phyloP scores from a whole-genome alignment of 2,888 invertebrate genomes.

The Helleia helle region DNA sequence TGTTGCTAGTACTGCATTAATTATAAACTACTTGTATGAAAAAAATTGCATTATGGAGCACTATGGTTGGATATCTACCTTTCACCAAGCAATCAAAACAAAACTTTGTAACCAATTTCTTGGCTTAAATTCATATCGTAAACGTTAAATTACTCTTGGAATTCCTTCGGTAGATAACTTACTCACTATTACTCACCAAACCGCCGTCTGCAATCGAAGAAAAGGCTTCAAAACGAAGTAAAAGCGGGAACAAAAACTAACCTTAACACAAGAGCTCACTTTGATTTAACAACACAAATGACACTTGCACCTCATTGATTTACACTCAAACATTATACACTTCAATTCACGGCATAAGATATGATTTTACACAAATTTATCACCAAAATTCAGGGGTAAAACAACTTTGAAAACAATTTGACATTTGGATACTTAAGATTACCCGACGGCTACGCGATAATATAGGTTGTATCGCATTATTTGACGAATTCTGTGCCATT shows the following conservation, averaged over 20 bases:
- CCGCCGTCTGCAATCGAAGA: slow-evolving; percentile 42
- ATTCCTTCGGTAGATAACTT: slow-evolving; percentile 48
- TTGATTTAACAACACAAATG: slow-evolving; percentile 4
- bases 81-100: slow-evolving; percentile 16
- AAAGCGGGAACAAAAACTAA: slow-evolving; percentile 69
- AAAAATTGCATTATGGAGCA: not conserved
- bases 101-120: slow-evolving; percentile 13
- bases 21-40: not conserved
- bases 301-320: slow-evolving; percentile 1
- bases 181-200: slow-evolving; percentile 64
- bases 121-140: not conserved
- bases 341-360: not conserved
- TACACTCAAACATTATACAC: not conserved
- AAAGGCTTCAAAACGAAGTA: slow-evolving; percentile 33
- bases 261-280: slow-evolving; percentile 29
- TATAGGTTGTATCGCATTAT: slow-evolving; percentile 20
- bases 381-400: slow-evolving; percentile 36
- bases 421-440: slow-evolving; percentile 40
- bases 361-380: slow-evolving; percentile 10
- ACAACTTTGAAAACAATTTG: slow-evolving; percentile 53
- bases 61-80: not conserved
- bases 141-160: slow-evolving; percentile 32
- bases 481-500: slow-evolving; percentile 19
- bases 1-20: too few relatives aligned
- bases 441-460: slow-evolving; percentile 27